Evolutionary conservation across 1,140 invertebrate genomes (phyloP).

Genomic region (Sycophaga agraensis): DNA sequence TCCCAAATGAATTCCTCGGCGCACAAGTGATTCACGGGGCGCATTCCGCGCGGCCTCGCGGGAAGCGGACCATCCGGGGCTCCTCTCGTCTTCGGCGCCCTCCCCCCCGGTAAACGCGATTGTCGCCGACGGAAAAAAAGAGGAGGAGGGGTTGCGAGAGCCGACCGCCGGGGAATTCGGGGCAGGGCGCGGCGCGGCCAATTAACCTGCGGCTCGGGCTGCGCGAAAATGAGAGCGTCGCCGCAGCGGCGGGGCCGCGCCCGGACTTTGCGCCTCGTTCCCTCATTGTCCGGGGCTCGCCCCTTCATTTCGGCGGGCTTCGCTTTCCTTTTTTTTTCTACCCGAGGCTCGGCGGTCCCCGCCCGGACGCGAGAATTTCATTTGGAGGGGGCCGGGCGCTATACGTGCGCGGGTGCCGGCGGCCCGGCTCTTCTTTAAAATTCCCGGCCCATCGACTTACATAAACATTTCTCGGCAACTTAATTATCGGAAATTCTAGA

Average conservation of each 20-base stretch:
- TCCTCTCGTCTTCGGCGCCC: conserved; percentile 8
- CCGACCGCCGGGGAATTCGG: conserved; percentile 10
- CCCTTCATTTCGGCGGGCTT: neutral
- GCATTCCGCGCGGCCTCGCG: too few species aligned
- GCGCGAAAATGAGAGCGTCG: conserved; percentile 36
- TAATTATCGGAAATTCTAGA: conserved; percentile 30
- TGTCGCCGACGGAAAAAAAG: neutral
- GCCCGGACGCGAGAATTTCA: conserved; percentile 16
- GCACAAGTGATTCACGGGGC: too few species aligned
- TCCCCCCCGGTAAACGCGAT: conserved; percentile 18
- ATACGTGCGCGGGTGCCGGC: conserved; percentile 5
- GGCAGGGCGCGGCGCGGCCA: conserved; percentile 1
- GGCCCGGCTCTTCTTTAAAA: conserved; percentile 20
- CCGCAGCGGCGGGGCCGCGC: neutral
- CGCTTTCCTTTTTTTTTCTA: too few species aligned
- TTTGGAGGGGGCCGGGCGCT: neutral
- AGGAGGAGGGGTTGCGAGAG: neutral
- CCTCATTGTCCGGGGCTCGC: neutral
- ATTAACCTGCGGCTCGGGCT: conserved; percentile 38
- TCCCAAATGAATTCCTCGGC: too few species aligned
- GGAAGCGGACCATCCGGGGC: neutral
- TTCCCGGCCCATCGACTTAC: conserved; percentile 18
- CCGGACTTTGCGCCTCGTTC: neutral
- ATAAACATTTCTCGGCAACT: conserved; percentile 25
- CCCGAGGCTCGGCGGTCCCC: too few species aligned